phyloP scores from a whole-genome alignment of 1,140 invertebrate genomes.

The Hyles vespertilio region DNA sequence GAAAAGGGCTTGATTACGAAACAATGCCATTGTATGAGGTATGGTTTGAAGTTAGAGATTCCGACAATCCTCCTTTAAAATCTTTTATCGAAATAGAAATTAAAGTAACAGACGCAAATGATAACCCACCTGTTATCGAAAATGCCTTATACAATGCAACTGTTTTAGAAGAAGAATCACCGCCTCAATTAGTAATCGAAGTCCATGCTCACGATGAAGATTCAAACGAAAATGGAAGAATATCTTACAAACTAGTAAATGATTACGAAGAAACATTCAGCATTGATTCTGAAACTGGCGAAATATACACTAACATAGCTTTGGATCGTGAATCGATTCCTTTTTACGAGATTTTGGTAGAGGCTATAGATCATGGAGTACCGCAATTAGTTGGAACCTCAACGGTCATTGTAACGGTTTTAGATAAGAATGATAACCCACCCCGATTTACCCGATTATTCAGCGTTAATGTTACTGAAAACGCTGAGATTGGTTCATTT shows the following conservation, averaged over 20 bases:
- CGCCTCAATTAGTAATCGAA: constrained; percentile 85
- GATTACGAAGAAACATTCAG: constrained; percentile 87
- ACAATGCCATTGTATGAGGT: constrained; percentile 89
- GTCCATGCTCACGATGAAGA: constrained; percentile 91
- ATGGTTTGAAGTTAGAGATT: constrained; percentile 94
- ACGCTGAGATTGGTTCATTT: constrained; percentile 93
- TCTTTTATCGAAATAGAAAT: constrained; percentile 87
- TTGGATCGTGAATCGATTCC: constrained; percentile 93
- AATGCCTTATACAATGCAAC: constrained; percentile 88
- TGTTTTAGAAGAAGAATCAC: constrained; percentile 90
- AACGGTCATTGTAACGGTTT: constrained; percentile 88
- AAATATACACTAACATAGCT: constrained; percentile 89
- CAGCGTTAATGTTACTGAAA: constrained; percentile 96
- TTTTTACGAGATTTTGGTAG: constrained; percentile 88
- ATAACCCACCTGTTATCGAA: constrained; percentile 91
- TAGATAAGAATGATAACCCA: constrained; percentile 97
- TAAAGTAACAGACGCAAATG: constrained; percentile 94
- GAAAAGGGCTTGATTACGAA: constrained; percentile 92
- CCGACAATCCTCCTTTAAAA: constrained; percentile 86
- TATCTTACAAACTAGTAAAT: constrained; percentile 86
- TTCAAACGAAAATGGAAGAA: constrained; percentile 89
- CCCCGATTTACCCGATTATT: constrained; percentile 94
- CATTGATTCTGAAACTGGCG: constrained; percentile 87
- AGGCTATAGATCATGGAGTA: constrained; percentile 91
- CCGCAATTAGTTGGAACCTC: constrained; percentile 89